Evolutionary conservation across 2,113 vertebrate species (phyloP).

Genomic region (Rhinolophus sinicus): DNA sequence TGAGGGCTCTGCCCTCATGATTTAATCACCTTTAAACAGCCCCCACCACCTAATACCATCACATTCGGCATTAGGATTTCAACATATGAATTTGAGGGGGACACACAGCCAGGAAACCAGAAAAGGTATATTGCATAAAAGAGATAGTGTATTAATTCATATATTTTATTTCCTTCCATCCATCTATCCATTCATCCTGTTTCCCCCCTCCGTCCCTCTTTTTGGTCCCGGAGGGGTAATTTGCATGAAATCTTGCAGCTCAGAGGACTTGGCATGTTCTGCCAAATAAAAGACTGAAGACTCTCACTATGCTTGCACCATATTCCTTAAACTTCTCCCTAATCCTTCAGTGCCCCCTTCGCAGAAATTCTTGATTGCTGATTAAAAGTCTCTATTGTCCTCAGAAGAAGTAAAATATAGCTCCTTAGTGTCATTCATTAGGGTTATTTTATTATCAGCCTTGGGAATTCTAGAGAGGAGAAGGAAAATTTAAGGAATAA

Average conservation of each 20-base stretch:
- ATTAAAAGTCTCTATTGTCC: not conserved
- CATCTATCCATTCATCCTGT: not conserved
- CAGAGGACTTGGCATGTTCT: not conserved
- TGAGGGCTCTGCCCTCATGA: not conserved
- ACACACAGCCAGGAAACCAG: not conserved
- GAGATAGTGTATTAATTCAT: not conserved
- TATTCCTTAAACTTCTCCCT: not conserved
- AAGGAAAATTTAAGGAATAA: not conserved
- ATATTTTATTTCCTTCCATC: not conserved
- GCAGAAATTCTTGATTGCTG: not conserved
- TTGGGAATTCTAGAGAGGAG: constrained; percentile 19
- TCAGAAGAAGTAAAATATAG: not conserved
- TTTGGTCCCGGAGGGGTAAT: not conserved
- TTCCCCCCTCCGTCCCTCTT: no score
- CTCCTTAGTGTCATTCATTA: not conserved
- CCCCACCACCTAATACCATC: not conserved
- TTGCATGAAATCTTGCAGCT: not conserved
- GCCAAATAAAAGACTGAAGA: not conserved
- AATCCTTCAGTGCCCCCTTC: not conserved
- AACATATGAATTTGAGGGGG: not conserved
- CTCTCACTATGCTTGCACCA: not conserved
- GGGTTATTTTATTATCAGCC: not conserved
- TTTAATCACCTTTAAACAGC: not conserved
- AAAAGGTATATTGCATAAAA: not conserved
- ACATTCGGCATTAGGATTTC: not conserved